Percentiles rank a stretch among this genome's conserved stretches.
phyloP scores from a whole-genome alignment of 2,113 vertebrate genomes.

The Oplegnathus fasciatus region DNA sequence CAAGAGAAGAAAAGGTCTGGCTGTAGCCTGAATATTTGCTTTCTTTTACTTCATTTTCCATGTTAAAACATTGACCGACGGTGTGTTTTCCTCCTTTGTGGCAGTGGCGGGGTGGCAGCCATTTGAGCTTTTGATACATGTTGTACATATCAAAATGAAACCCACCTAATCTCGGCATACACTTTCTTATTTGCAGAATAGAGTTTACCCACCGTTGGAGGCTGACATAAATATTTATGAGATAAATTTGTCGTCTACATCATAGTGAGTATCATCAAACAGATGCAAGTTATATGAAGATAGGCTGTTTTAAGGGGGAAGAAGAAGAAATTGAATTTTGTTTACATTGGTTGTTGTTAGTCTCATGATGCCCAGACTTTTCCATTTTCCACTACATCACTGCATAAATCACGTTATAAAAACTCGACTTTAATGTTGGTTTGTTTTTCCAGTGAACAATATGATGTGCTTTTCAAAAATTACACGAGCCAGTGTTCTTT shows the following conservation, averaged over 20 bases:
- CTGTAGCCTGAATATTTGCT: neutral
- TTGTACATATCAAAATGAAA: slow-evolving; percentile 42
- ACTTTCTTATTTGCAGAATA: slow-evolving; percentile 38
- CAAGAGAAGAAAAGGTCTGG: slow-evolving; percentile 55
- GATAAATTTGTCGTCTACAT: slow-evolving; percentile 33
- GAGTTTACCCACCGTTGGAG: slow-evolving; percentile 38
- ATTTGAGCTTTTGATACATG: slow-evolving; percentile 39
- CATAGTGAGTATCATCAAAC: slow-evolving; percentile 56
- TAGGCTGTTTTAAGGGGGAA: slow-evolving; percentile 36
- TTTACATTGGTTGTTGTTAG: slow-evolving; percentile 44
- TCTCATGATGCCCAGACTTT: slow-evolving; percentile 23
- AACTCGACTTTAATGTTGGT: slow-evolving; percentile 19
- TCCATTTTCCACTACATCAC: neutral
- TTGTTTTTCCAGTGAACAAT: slow-evolving; percentile 26
- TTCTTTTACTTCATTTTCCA: slow-evolving; percentile 29
- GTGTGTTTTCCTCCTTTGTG: slow-evolving; percentile 10
- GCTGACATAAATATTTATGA: slow-evolving; percentile 67
- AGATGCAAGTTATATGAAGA: slow-evolving; percentile 50
- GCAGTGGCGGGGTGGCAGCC: slow-evolving; percentile 27
- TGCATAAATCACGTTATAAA: slow-evolving; percentile 29
- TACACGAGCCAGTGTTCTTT: neutral
- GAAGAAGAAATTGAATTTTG: slow-evolving; percentile 55
- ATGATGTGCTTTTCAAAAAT: slow-evolving; percentile 22
- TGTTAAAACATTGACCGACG: slow-evolving; percentile 30
- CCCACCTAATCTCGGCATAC: slow-evolving; percentile 38